These are phyloP conservation scores for Lepus americanus DNA, from an alignment of 2,113 vertebrate species.

Conservation along the genomic window DNA sequence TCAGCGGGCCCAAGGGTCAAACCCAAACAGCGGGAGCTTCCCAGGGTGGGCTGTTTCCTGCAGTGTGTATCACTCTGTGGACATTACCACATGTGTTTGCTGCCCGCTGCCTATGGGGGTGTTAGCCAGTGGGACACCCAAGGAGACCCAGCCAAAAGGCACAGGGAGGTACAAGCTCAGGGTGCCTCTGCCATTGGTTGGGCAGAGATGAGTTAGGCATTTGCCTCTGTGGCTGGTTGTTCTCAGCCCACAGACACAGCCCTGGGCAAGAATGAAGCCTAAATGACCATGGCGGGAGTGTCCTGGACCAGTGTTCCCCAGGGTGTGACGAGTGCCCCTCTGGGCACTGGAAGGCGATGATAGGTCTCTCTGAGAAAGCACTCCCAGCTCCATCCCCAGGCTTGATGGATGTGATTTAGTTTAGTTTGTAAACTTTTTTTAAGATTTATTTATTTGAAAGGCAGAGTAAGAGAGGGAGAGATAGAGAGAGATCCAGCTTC, in stretches of 20 bases:
- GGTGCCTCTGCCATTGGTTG: neutral
- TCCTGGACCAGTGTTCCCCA: neutral
- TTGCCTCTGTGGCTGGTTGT: neutral
- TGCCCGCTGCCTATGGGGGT: neutral
- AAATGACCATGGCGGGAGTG: neutral
- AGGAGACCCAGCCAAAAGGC: neutral
- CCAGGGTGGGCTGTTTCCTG: no score
- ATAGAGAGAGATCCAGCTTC: no score
- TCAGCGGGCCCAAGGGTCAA: neutral
- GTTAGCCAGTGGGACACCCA: neutral
- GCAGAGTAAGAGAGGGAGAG: no score
- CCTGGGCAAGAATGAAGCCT: neutral
- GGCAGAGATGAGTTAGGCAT: neutral
- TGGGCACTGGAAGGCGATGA: neutral
- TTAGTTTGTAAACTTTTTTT: neutral
- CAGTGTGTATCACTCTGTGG: no score
- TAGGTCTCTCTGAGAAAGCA: neutral
- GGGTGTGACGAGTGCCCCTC: neutral
- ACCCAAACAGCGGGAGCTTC: neutral
- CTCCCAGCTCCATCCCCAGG: no score
- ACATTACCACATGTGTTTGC: no score
- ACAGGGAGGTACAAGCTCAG: neutral
- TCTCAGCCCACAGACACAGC: neutral
- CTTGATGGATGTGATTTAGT: neutral
- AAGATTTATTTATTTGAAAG: no score